These are phyloP conservation scores for Neodiprion virginianus DNA, from an alignment of 1,140 invertebrate genomes.

Conservation along the genomic window DNA sequence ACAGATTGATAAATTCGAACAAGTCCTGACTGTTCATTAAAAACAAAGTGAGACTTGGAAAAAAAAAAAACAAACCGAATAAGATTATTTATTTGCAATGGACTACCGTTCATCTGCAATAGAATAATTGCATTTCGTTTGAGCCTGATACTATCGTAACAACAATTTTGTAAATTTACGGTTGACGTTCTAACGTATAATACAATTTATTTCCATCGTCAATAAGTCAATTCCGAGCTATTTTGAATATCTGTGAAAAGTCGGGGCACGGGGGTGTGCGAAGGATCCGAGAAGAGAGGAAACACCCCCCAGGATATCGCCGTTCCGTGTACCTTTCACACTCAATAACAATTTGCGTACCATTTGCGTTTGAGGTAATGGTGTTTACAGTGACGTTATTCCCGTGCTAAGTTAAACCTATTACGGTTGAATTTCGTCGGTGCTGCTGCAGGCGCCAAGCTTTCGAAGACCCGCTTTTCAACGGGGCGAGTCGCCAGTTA, in stretches of 20 bases:
- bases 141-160: too few relatives aligned
- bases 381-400: conserved; percentile 5
- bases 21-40: too few relatives aligned
- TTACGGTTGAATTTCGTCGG: not conserved
- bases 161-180: too few relatives aligned
- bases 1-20: too few relatives aligned
- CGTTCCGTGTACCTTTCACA: conserved; percentile 1
- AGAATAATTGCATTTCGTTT: too few relatives aligned
- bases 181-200: too few relatives aligned
- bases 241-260: not conserved
- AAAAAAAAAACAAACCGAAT: too few relatives aligned
- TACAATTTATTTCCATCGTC: too few relatives aligned
- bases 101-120: too few relatives aligned
- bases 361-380: conserved; percentile 7
- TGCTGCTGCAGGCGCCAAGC: not conserved
- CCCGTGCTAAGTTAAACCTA: not conserved
- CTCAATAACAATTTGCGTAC: conserved; percentile 5
- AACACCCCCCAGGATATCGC: not conserved
- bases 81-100: too few relatives aligned
- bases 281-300: not conserved
- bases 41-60: too few relatives aligned
- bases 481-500: not conserved
- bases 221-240: not conserved
- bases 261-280: not conserved
- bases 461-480: not conserved